Conservation (phyloP, 2,113 vertebrate genomes). For the Bos javanicus region DNA sequence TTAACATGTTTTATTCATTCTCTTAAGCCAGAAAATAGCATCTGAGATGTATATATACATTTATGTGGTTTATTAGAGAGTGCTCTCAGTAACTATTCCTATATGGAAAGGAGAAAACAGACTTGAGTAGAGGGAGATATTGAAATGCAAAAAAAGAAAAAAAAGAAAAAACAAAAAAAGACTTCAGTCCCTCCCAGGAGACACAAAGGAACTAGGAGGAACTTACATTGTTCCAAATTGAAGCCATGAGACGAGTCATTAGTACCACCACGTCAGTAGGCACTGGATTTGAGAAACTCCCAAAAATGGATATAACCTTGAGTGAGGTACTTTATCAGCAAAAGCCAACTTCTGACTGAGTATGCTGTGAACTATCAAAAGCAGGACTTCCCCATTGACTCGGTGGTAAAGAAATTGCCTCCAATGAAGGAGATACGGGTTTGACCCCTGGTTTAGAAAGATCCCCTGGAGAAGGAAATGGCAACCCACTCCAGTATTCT, state of each 20-base stretch:
- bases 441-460: neutral
- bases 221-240: neutral
- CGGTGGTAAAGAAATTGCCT: neutral
- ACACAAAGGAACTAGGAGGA: neutral
- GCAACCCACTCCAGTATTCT: neutral
- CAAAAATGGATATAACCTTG: neutral
- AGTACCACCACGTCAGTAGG: rapidly evolving
- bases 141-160: neutral
- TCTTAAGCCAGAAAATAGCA: neutral
- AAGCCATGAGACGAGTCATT: neutral
- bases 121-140: neutral
- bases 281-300: neutral
- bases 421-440: neutral
- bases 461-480: neutral
- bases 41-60: neutral
- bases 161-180: neutral
- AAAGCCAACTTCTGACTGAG: neutral
- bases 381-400: neutral
- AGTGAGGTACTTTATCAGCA: neutral
- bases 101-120: neutral
- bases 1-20: neutral
- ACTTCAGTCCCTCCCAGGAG: neutral
- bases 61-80: neutral
- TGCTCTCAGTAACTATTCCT: neutral
- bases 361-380: neutral